Conservation (phyloP, 2,797 vertebrate species). For the Propithecus deckenii region DNA sequence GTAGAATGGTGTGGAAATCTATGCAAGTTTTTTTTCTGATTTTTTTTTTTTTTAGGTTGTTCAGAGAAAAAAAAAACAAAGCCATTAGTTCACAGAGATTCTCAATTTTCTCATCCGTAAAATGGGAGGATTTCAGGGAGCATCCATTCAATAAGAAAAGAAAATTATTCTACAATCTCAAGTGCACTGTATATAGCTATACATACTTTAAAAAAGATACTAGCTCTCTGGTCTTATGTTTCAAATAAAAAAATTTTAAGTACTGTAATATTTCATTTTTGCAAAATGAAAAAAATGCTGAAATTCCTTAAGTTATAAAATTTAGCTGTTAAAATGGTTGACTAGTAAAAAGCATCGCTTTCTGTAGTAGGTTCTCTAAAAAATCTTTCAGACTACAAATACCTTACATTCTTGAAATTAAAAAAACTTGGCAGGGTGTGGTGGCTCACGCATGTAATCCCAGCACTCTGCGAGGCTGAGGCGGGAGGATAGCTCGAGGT, state of each 20-base stretch:
- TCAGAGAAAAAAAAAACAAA: background rate
- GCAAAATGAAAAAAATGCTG: background rate
- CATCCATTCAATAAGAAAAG: background rate
- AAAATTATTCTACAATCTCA: background rate
- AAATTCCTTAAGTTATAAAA: slow-evolving; percentile 41
- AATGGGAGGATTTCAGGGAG: background rate
- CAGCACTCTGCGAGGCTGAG: no score
- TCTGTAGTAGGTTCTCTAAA: slow-evolving; percentile 46
- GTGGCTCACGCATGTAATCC: no score
- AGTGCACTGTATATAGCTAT: background rate
- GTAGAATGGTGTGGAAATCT: background rate
- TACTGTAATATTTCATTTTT: background rate
- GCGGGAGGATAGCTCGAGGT: no score
- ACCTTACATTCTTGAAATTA: slow-evolving; percentile 47
- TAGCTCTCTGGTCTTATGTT: background rate
- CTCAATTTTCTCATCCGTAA: background rate
- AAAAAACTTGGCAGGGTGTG: no score
- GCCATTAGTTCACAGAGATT: background rate
- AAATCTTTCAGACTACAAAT: background rate
- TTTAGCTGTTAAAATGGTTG: background rate
- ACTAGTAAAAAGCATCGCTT: slow-evolving; percentile 55
- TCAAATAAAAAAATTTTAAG: background rate
- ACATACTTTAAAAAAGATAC: background rate
- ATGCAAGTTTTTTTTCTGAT: background rate
- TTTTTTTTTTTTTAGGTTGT: background rate